Evolutionary conservation across 2,888 invertebrate species (phyloP).

Genomic region (Chelonus formosanus): DNA sequence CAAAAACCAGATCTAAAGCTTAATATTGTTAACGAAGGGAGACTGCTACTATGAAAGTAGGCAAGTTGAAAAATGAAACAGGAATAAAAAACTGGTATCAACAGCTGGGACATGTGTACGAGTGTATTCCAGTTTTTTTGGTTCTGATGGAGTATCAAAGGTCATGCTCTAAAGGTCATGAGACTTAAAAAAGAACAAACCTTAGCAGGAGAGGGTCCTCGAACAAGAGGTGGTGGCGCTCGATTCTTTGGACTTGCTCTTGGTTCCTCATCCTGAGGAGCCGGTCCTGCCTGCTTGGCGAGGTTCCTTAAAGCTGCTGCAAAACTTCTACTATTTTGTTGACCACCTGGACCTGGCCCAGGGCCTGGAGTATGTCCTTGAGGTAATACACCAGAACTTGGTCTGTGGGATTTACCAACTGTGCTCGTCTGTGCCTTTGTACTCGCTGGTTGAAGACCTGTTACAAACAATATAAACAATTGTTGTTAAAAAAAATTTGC

Average conservation of each 20-base stretch:
- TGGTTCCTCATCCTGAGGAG: constrained; percentile 71
- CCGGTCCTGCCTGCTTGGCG: constrained; percentile 89
- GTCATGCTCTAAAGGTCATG: constrained; percentile 29
- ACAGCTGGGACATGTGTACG: constrained; percentile 32
- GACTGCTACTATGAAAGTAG: constrained; percentile 14
- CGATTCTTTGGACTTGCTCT: constrained; percentile 65
- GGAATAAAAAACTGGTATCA: constrained; percentile 38
- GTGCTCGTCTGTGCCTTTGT: constrained; percentile 60
- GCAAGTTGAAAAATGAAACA: constrained; percentile 13
- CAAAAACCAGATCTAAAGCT: constrained; percentile 1
- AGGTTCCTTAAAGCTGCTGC: constrained; percentile 90
- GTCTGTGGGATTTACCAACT: constrained; percentile 61
- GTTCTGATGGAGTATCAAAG: constrained; percentile 27
- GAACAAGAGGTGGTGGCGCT: constrained; percentile 67
- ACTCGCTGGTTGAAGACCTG: constrained; percentile 60
- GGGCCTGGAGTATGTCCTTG: constrained; percentile 61
- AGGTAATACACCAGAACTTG: constrained; percentile 61
- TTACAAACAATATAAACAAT: constrained; percentile 22
- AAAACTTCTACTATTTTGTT: constrained; percentile 72
- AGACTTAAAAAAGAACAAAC: constrained; percentile 45
- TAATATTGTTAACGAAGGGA: constrained; percentile 5
- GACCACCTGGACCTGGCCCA: constrained; percentile 61
- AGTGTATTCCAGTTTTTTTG: constrained; percentile 26
- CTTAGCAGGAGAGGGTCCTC: constrained; percentile 61
- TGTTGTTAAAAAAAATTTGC: no score